phyloP scores from a whole-genome alignment of 2,888 invertebrate genomes.

The Plebejus argus region DNA sequence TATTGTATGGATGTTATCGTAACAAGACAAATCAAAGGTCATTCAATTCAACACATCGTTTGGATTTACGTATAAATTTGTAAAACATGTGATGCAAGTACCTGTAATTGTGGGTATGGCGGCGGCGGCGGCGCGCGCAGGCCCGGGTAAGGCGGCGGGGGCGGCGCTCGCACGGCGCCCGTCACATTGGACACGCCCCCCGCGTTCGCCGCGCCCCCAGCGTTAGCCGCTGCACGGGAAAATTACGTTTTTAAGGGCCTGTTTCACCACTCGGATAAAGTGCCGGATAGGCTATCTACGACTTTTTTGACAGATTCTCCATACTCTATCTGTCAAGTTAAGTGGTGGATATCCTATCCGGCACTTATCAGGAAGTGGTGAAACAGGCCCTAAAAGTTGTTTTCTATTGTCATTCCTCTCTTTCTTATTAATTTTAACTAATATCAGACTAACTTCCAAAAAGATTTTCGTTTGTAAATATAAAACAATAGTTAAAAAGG shows the following conservation, averaged over 20 bases:
- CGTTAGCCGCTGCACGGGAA: constrained; percentile 45
- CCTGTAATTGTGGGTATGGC: constrained; percentile 75
- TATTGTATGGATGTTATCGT: neutral
- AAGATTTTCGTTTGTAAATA: too few species aligned
- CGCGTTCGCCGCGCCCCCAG: constrained; percentile 67
- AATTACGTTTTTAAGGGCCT: neutral
- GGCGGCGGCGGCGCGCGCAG: constrained; percentile 82
- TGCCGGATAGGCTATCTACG: too few species aligned
- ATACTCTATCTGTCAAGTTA: too few species aligned
- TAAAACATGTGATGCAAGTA: constrained; percentile 33
- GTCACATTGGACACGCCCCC: constrained; percentile 48
- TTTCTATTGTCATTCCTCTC: too few species aligned
- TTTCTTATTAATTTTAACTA: too few species aligned
- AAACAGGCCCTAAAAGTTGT: too few species aligned
- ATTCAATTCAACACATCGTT: constrained; percentile 17
- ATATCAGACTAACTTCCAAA: too few species aligned
- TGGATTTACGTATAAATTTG: constrained; percentile 30
- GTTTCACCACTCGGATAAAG: too few species aligned
- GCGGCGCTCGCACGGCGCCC: constrained; percentile 79
- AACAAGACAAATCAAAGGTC: neutral
- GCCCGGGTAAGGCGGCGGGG: constrained; percentile 89
- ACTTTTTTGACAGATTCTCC: too few species aligned
- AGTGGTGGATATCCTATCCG: too few species aligned
- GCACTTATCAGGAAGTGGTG: too few species aligned
- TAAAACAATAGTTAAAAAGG: too few species aligned